Conservation (phyloP, 2,888 invertebrate species). For the Rhorus exstirpatorius region DNA sequence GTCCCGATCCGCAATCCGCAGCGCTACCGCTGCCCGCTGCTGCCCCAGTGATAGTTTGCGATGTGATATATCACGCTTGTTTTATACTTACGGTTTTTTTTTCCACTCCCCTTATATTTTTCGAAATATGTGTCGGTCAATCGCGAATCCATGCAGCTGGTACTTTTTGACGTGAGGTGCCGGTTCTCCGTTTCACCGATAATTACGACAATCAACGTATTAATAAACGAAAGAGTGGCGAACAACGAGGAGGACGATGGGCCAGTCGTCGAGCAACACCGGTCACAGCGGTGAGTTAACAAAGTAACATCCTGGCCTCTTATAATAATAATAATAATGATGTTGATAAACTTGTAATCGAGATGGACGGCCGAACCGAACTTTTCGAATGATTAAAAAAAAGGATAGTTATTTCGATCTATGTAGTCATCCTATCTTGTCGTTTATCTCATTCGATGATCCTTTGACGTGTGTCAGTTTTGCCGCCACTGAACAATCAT, state of each 20-base stretch:
- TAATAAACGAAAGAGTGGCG: constrained; percentile 33
- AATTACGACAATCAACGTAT: constrained; percentile 40
- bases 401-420: not conserved
- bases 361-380: not conserved
- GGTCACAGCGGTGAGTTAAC: constrained; percentile 84
- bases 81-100: constrained; percentile 65
- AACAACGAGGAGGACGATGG: constrained; percentile 78
- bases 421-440: not conserved
- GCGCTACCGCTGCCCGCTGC: constrained; percentile 80
- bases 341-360: not conserved
- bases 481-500: constrained; percentile 36
- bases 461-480: constrained; percentile 45
- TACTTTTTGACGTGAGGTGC: constrained; percentile 75
- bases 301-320: constrained; percentile 8
- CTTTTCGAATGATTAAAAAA: not conserved
- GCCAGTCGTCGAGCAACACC: constrained; percentile 84
- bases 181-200: constrained; percentile 28
- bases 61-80: constrained; percentile 77
- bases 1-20: constrained; percentile 65
- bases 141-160: constrained; percentile 75
- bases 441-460: constrained; percentile 11
- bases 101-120: constrained; percentile 63
- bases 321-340: constrained; percentile 3
- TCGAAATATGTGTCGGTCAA: constrained; percentile 77
- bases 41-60: constrained; percentile 76